Evolutionary conservation across 2,797 vertebrate species (phyloP), one percentile per base, ranked within the genome.

Genomic region (Macroramphosus scolopax): DNA sequence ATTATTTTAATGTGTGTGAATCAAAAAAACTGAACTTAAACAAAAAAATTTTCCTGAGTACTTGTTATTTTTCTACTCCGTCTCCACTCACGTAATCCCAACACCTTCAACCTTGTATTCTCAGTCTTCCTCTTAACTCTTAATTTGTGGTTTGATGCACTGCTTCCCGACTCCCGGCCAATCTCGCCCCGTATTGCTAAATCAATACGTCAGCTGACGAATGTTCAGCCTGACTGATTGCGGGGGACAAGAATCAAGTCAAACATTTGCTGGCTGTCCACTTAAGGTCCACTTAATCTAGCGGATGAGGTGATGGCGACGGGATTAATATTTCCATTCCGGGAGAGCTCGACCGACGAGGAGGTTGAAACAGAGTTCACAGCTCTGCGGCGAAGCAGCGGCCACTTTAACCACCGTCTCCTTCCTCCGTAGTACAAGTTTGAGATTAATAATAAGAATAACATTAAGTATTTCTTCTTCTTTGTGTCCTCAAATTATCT

Each of bases 151-250:
- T 68, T 66, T 87, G 87, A 89, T 84, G 67, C 69, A 85, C 74
- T 50, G 57, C 76, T 70, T 64, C 66, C 74, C 63, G 78, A 87
- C 84, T 82, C 83, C 78, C 51, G 63, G 83, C 83, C 88, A 87
- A 89, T 89, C 83, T 89, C 71, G 30, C 48, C 49, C 45, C 62
- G 43, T 77, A 88, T 85, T 86, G 83, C 82, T 87, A 77, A 89
- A 90, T 91, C 88, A 81, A 90, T 90, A 86, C 10, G 48, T 34
- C 61, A 39, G 33, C 75, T 82, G 88, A 89, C 71, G 47, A 88
- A 88, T 86, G 83, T 49, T 75, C 55, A 18, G 32, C 44, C 39
- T 80, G 88, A 87, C 75, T 72, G 84, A 87, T 73, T 64, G 75
- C 5, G 37, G 67, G 63, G 63, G 76, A 80, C 71, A 43, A 85